Evolutionary conservation across 2,797 vertebrate species (phyloP), one percentile per base, ranked within the genome.

Genomic region (Erpetoichthys calabaricus): DNA sequence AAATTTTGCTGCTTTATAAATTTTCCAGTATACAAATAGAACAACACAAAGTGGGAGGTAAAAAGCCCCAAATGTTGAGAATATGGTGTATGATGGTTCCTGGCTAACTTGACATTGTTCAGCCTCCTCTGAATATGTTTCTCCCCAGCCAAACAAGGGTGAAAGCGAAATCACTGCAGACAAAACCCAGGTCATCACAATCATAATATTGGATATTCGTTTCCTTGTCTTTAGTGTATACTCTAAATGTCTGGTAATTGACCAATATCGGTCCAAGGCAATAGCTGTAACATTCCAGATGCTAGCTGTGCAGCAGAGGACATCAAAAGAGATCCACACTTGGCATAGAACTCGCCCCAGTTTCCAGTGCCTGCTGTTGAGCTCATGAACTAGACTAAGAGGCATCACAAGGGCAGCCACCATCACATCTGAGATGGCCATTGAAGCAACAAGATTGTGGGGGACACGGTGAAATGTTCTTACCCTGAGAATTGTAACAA

Each of bases 221-320:
- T 86, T 91, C 10, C 95, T 87, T 0, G 81, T 77, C 62, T 90
- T 88, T 8, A 91, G 82, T 0, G 95, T 97, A 82, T 97, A 97
- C 65, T 95, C 84, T 73, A 97, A 73, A 69, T 99, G 96, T 6
- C 89, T 80, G 0, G 90, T 94, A 80, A 97, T 93, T 67, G 94
- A 97, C 95, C 95, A 98, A 80, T 98, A 99, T 67, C 96, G 91
- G 74, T 98, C 94, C 4, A 98, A 76, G 0, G 94, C 96, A 0
- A 97, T 97, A 73, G 93, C 96, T 0, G 90, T 95, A 72, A 99
- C 95, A 0, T 92, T 98, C 96, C 96, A 99, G 82, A 98, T 99
- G 78, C 96, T 98, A 69, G 95, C 96, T 0, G 96, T 98, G 80
- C 95, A 97, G 78, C 95, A 98, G 51, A 99, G 84, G 57, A 98